Evolutionary conservation across 2,113 vertebrate genomes (phyloP).

Genomic region (Oryzias javanicus): DNA sequence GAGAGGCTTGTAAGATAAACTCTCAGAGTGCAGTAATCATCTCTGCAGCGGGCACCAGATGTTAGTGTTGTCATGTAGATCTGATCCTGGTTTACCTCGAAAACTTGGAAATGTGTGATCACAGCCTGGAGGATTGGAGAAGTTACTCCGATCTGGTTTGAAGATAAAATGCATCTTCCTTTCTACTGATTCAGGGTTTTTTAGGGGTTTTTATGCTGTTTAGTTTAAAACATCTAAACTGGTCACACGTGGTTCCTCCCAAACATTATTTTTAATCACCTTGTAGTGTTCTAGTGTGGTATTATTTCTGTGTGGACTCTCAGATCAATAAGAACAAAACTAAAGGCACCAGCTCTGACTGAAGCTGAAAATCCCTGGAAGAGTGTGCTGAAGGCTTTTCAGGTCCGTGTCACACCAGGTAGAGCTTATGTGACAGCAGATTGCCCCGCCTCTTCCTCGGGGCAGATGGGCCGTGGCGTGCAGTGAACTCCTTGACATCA

Average conservation of each 20-base stretch:
- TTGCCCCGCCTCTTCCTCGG: conserved; percentile 50
- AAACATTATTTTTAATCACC: too few species aligned
- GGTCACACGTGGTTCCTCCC: too few species aligned
- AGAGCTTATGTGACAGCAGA: conserved; percentile 42
- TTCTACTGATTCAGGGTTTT: too few species aligned
- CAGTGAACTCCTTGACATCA: conserved; percentile 73
- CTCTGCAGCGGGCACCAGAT: conserved; percentile 68
- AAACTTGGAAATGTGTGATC: conserved; percentile 40
- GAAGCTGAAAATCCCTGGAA: background rate
- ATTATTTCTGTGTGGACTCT: too few species aligned
- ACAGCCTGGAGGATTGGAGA: conserved; percentile 9
- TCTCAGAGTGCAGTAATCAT: conserved; percentile 69
- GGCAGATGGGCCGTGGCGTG: conserved; percentile 72
- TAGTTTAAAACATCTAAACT: too few species aligned
- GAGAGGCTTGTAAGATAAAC: conserved; percentile 51
- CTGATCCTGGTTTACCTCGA: conserved; percentile 38
- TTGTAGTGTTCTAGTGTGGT: too few species aligned
- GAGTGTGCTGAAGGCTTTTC: background rate
- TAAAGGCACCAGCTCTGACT: too few species aligned
- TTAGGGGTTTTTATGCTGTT: too few species aligned
- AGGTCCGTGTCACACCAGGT: conserved; percentile 28
- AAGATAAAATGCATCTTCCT: too few species aligned
- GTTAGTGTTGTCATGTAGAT: conserved; percentile 70
- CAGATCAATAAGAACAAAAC: too few species aligned
- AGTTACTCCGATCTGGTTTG: background rate